phyloP scores from a whole-genome alignment of 2,888 invertebrate species.

The Phyllotreta striolata region DNA sequence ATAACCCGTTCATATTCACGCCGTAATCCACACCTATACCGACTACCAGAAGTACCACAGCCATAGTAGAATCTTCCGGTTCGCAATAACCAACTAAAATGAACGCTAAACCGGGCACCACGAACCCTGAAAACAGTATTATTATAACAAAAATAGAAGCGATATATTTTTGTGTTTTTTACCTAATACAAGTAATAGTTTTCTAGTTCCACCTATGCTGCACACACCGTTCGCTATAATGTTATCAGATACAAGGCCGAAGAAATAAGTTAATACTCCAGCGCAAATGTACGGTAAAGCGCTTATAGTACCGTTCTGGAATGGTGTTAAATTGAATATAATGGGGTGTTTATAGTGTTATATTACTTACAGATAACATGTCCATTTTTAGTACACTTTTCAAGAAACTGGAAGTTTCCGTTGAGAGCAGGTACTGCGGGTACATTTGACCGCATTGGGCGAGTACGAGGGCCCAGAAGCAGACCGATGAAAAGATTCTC shows the following conservation, averaged over 20 bases:
- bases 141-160: background rate
- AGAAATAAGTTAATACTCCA: background rate
- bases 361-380: constrained; percentile 69
- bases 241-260: background rate
- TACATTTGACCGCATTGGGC: constrained; percentile 79
- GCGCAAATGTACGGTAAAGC: constrained; percentile 71
- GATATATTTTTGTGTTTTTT: background rate
- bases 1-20: constrained; percentile 73
- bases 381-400: constrained; percentile 74
- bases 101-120: constrained; percentile 73
- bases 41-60: constrained; percentile 70
- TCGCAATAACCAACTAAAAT: constrained; percentile 63
- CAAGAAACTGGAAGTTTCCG: constrained; percentile 84
- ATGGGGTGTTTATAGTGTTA: background rate
- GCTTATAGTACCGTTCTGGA: constrained; percentile 71
- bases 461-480: constrained; percentile 76
- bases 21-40: constrained; percentile 79
- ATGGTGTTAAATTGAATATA: background rate
- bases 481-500: constrained; percentile 74
- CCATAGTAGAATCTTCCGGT: constrained; percentile 60
- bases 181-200: constrained; percentile 1
- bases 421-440: constrained; percentile 85
- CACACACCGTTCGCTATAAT: background rate
- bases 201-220: constrained; percentile 1
- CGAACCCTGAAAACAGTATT: constrained; percentile 52